phyloP scores from a whole-genome alignment of 2,888 invertebrate genomes.

The Cephus nigrinus region DNA sequence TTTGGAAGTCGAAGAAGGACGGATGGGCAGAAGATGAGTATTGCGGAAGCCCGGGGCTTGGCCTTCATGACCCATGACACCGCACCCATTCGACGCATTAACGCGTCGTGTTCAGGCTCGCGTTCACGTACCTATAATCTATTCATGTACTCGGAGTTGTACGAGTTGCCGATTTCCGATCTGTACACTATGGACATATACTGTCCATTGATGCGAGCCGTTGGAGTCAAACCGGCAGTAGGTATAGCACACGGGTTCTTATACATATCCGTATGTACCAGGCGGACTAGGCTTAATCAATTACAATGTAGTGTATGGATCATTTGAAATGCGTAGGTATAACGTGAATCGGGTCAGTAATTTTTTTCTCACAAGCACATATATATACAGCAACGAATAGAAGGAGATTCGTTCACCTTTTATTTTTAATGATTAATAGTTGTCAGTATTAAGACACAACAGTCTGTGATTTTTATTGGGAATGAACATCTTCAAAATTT shows the following conservation, averaged over 20 bases:
- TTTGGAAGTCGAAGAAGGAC: conserved; percentile 23
- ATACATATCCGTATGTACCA: background rate
- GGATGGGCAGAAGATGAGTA: conserved; percentile 43
- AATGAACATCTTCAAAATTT: background rate
- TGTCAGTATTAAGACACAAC: background rate
- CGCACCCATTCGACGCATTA: conserved; percentile 53
- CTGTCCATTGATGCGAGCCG: background rate
- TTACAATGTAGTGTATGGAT: background rate
- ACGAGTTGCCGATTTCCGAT: conserved; percentile 1
- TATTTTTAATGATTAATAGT: background rate
- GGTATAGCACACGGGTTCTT: background rate
- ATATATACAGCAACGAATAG: background rate
- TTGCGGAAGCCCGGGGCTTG: conserved; percentile 60
- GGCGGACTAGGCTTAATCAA: background rate
- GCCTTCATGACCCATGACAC: conserved; percentile 62
- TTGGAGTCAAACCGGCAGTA: background rate
- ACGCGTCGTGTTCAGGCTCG: conserved; percentile 14
- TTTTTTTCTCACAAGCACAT: background rate
- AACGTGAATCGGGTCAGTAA: background rate
- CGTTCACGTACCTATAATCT: background rate
- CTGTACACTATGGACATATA: background rate
- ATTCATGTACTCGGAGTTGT: background rate
- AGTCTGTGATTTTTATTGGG: background rate
- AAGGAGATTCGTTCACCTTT: background rate
- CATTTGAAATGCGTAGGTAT: background rate